Base-by-base conservation (phyloP, 2,888 invertebrate genomes). In the Actias luna region DNA sequence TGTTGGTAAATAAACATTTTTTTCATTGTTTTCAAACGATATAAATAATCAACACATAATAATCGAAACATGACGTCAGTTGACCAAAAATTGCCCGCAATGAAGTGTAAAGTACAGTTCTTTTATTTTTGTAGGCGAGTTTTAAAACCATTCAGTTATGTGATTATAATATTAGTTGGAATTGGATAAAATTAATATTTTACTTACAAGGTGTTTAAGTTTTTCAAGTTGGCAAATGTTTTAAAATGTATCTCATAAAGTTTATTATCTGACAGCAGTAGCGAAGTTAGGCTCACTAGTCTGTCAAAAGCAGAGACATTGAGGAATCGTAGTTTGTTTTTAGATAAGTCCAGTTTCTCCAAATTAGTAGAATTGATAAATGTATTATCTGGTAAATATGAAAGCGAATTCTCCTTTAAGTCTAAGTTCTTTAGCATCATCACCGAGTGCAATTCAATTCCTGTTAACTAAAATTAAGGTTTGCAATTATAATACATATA, bases 191-290 rank as follows among this genome's bases (percentile, higher is more conserved):
- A 5, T n/a, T 18, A 55, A 42, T 42, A 10, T 22, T 55, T 31
- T 76, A 93, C 95, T 94, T 88, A 96, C 96, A 97, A 77, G 75
- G 96, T 95, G 52, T 94, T 94, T 1, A 97, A 86, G 79, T 94
- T 95, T 59, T 94, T 94, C 60, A 95, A 92, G 46, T 93, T 93
- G 10, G 92, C 86, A 76, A 97, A 95, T 8, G 94, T 87, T 70
- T 93, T 93, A 39, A 94, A 93, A 74, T 95, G 94, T 46, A 96
- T 89, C 68, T 92, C 91, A 65, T 93, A 92, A 27, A 97, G 85
- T 71, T 95, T 93, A 79, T 97, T 97, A 68, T 96, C 95, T 67
- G 96, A 95, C 10, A 97, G 83, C 64, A 96, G 90, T 14, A 97
- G 89, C 0, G 94, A 93, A 0, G 94, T 95, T 55, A 97, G 83